Conservation (phyloP, 2,797 vertebrate species). For the Argyrosomus regius region DNA sequence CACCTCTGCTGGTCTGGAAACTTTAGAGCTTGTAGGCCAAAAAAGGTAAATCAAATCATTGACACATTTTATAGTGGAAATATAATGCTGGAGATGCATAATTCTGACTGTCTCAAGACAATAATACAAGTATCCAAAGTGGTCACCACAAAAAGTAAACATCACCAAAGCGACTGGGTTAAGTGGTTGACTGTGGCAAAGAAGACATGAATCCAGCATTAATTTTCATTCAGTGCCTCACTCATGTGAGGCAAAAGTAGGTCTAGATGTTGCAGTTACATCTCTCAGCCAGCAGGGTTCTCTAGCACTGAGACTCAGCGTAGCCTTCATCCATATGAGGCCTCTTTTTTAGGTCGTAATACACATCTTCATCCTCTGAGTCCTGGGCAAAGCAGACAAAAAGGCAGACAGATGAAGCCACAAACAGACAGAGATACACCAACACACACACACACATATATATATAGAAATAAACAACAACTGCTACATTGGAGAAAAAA, state of each 20-base stretch:
- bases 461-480: constrained; percentile 30
- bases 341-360: constrained; percentile 57
- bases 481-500: neutral
- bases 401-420: neutral
- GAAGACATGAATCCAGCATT: constrained; percentile 20
- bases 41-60: constrained; percentile 19
- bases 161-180: constrained; percentile 1
- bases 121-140: neutral
- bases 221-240: constrained; percentile 13
- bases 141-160: constrained; percentile 24
- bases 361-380: constrained; percentile 64
- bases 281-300: constrained; percentile 46
- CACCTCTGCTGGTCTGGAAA: constrained; percentile 1
- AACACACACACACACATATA: neutral
- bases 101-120: constrained; percentile 3
- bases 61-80: constrained; percentile 7
- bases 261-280: constrained; percentile 23
- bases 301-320: constrained; percentile 79
- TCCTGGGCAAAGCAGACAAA: constrained; percentile 67
- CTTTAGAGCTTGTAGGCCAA: neutral
- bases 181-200: constrained; percentile 17
- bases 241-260: neutral
- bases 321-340: constrained; percentile 41
- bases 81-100: neutral
- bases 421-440: neutral